Evolutionary conservation across 1,140 invertebrate genomes (phyloP), one percentile per base, ranked within the genome.

Genomic region (Andrena cerasifolii): DNA sequence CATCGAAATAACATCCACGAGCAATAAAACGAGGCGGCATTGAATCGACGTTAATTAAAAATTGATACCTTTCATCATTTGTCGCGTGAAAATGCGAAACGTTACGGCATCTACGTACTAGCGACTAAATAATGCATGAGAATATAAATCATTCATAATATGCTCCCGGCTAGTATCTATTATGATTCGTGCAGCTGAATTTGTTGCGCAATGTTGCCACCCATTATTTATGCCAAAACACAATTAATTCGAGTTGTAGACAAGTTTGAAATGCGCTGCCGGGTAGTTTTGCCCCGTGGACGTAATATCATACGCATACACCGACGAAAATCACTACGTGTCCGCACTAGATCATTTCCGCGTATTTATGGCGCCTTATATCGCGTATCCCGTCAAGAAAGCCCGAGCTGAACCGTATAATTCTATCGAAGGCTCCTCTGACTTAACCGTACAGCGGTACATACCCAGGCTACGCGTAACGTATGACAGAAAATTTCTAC

Each of bases 221-320:
- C 18, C 47, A 53, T 62, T 73, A 62, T 73, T 62, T 73, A 53
- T 21, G 31, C 18, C 31, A 58, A 53, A 40, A 24, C 40, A 2
- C 45, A 59, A 67, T 76, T 75, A 58, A 75, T 75, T 58, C 26
- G 40, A 45, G 4, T 62, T 40, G n/a, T 28, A 33, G 47, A 33
- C 31, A 14, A 28, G 21, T 65, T 8, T 74, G 72, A 65, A 56
- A 47, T 33, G 47, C 51, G 61, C 12, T 18, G 2, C 18, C 49
- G 6, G 3, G 49, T n/a, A 53, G 47, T 68, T 68, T 45, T n/a
- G 18, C 26, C 18, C 21, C 14, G 3, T 14, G 16, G 8, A 33
- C 16, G 33, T 40, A 54, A n/a, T 43, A 53, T n/a, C n/a, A n/a
- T n/a, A n/a, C n/a, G n/a, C n/a, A n/a, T 33, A 18, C 1, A 28